phyloP scores from a whole-genome alignment of 2,888 invertebrate species.

The Drosophila birchii region DNA sequence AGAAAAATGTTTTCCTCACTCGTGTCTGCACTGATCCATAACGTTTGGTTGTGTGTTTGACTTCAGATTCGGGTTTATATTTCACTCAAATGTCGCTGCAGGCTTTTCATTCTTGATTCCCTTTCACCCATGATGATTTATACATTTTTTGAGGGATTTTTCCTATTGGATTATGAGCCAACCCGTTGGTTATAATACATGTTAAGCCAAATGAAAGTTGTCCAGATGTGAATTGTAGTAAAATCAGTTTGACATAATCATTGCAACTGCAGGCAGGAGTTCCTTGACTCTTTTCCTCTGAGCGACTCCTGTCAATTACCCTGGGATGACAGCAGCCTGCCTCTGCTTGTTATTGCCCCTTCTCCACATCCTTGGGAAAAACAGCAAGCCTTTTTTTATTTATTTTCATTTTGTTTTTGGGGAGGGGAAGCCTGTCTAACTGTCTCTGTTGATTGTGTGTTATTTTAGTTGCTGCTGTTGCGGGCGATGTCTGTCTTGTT shows the following conservation, averaged over 20 bases:
- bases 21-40: constrained; percentile 56
- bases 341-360: background rate
- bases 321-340: constrained; percentile 24
- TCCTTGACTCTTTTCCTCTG: constrained; percentile 6
- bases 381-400: constrained; percentile 17
- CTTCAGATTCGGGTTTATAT: constrained; percentile 15
- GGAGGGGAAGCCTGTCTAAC: constrained; percentile 22
- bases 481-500: constrained; percentile 41
- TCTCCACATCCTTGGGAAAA: background rate
- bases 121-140: constrained; percentile 1
- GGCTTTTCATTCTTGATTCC: constrained; percentile 28
- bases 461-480: constrained; percentile 39
- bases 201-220: background rate
- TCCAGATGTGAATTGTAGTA: background rate
- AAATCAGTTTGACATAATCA: constrained; percentile 34
- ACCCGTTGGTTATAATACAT: constrained; percentile 11
- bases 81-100: constrained; percentile 19
- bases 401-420: background rate
- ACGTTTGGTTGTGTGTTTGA: constrained; percentile 5
- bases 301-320: constrained; percentile 37
- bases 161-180: background rate
- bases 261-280: constrained; percentile 22
- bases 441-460: constrained; percentile 35
- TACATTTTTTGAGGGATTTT: constrained; percentile 11
- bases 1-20: constrained; percentile 39